These are phyloP conservation scores for Oncorhynchus kisutch DNA, from an alignment of 2,113 vertebrate species.

Conservation along the genomic window DNA sequence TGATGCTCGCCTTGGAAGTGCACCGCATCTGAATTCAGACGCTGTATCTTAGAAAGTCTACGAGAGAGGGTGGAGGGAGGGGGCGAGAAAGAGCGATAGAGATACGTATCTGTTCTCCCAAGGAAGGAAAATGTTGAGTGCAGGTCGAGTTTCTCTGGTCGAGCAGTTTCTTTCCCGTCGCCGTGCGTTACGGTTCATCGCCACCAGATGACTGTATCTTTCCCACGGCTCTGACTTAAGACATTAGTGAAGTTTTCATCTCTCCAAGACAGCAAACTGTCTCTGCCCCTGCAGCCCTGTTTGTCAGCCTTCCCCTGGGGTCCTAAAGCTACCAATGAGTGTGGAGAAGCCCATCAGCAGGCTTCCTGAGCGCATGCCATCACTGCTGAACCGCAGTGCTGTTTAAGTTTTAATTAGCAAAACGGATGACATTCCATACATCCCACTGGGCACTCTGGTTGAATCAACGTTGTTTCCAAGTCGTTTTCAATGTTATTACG, in stretches of 20 bases:
- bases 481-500: too few relatives aligned
- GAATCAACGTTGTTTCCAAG: too few relatives aligned
- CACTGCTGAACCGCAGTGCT: constrained; percentile 30
- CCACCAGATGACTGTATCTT: constrained; percentile 79
- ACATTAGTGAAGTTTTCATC: constrained; percentile 62
- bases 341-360: neutral
- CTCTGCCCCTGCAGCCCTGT: constrained; percentile 40
- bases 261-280: constrained; percentile 57
- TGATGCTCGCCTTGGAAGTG: neutral
- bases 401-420: constrained; percentile 37
- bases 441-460: too few relatives aligned
- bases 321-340: constrained; percentile 51
- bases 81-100: constrained; percentile 1
- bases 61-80: constrained; percentile 1
- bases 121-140: constrained; percentile 12
- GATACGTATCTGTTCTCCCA: constrained; percentile 14
- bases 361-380: constrained; percentile 6
- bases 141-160: constrained; percentile 20
- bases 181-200: constrained; percentile 74
- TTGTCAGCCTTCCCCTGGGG: constrained; percentile 47
- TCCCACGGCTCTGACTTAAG: constrained; percentile 56
- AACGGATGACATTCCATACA: too few relatives aligned
- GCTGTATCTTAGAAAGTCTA: constrained; percentile 19
- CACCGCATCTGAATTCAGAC: constrained; percentile 26
- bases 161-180: constrained; percentile 40